phyloP scores from a whole-genome alignment of 2,888 invertebrate genomes.

The Operophtera brumata region DNA sequence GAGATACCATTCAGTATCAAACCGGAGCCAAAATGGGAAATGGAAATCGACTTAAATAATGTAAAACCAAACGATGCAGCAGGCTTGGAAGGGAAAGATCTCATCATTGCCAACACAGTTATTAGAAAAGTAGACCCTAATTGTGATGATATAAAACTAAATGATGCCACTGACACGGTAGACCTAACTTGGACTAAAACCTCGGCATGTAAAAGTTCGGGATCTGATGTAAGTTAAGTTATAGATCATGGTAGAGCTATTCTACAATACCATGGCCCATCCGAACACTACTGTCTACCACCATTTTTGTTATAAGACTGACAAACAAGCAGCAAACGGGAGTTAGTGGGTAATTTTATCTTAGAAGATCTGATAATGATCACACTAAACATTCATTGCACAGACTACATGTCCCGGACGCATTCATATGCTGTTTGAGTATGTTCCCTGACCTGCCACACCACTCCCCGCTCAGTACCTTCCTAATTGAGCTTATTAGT shows the following conservation, averaged over 20 bases:
- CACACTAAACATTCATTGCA: no score
- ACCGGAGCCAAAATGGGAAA: slow-evolving; percentile 71
- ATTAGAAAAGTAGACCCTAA: slow-evolving; percentile 70
- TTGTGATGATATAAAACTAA: slow-evolving; percentile 35
- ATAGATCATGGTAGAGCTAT: background rate
- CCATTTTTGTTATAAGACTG: no score
- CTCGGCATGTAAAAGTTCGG: slow-evolving; percentile 36
- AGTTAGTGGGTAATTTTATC: no score
- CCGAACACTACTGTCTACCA: no score
- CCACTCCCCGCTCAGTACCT: no score
- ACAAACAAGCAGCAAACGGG: no score
- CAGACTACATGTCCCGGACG: no score
- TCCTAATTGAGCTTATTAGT: no score
- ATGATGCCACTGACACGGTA: slow-evolving; percentile 41
- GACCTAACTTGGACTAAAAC: slow-evolving; percentile 59
- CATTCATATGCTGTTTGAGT: no score
- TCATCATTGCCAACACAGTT: slow-evolving; percentile 72
- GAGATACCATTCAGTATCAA: slow-evolving; percentile 69
- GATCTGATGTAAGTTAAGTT: slow-evolving; percentile 54
- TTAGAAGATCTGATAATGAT: no score
- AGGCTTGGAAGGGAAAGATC: slow-evolving; percentile 55
- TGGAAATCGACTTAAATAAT: slow-evolving; percentile 63
- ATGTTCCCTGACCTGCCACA: no score
- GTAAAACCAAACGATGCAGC: slow-evolving; percentile 53
- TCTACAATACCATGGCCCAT: background rate